phyloP scores from a whole-genome alignment of 2,888 invertebrate genomes.

The Cheilosia grossa region DNA sequence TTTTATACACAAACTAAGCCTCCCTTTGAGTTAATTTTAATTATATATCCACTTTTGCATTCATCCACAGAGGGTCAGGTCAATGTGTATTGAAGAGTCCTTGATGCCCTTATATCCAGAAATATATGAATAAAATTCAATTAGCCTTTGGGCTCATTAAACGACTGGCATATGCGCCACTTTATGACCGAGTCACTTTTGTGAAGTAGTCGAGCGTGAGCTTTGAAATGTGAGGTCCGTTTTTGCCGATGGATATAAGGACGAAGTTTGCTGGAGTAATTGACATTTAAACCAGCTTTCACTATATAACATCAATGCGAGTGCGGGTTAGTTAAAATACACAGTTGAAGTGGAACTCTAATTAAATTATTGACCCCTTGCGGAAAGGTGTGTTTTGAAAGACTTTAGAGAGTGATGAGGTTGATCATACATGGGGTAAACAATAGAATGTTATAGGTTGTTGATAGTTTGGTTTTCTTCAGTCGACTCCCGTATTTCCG shows the following conservation, averaged over 20 bases:
- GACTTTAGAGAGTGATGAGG: no score
- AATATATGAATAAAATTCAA: not conserved
- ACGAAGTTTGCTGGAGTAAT: not conserved
- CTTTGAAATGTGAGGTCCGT: constrained; percentile 5
- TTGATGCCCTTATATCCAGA: constrained; percentile 44
- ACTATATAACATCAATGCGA: no score
- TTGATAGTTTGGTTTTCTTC: no score
- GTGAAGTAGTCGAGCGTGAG: not conserved
- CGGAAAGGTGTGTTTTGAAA: no score
- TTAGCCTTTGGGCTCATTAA: not conserved
- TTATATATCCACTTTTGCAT: constrained; percentile 44
- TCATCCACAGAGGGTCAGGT: constrained; percentile 41
- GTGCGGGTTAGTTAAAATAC: no score
- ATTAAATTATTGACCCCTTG: no score
- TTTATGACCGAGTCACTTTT: constrained; percentile 3
- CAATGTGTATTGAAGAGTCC: constrained; percentile 37
- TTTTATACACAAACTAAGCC: constrained; percentile 30
- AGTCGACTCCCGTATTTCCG: no score
- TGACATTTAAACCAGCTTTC: no score
- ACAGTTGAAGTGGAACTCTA: no score
- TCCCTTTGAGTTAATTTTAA: constrained; percentile 63
- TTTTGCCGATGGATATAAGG: not conserved
- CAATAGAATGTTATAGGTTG: no score
- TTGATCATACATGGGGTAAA: no score
- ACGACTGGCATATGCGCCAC: not conserved